A percentile compares a stretch with the other conserved stretches of the same genome.
Evolutionary conservation across 2,888 invertebrate species (phyloP).

Genomic region (Tyria jacobaeae): DNA sequence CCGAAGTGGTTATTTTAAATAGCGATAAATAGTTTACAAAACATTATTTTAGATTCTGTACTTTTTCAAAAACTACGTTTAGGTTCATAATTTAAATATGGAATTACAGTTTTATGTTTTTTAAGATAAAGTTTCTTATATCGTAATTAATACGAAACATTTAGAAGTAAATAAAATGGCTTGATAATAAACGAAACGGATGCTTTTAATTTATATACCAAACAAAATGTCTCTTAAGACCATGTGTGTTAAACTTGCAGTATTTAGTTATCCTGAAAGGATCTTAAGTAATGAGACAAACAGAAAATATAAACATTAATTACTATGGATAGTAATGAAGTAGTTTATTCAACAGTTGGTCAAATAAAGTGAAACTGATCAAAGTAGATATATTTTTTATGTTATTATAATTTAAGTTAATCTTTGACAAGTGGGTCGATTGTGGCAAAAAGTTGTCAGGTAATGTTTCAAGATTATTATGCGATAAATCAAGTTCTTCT

Average conservation of each 20-base stretch:
- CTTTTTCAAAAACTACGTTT: too few relatives aligned
- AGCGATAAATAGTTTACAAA: too few relatives aligned
- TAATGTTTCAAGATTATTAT: slow-evolving; percentile 27
- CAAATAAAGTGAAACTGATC: background rate
- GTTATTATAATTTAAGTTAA: slow-evolving; percentile 32
- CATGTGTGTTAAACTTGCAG: too few relatives aligned
- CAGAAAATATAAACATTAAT: too few relatives aligned
- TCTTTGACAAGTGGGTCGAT: background rate
- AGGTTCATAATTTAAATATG: too few relatives aligned
- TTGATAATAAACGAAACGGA: background rate
- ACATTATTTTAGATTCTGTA: too few relatives aligned
- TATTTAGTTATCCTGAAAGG: too few relatives aligned
- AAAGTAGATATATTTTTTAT: slow-evolving; percentile 13
- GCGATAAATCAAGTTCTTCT: slow-evolving; percentile 26
- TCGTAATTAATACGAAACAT: background rate
- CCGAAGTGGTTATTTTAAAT: too few relatives aligned
- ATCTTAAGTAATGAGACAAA: background rate
- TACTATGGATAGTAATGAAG: too few relatives aligned
- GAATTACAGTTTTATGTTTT: too few relatives aligned
- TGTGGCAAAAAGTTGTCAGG: slow-evolving; percentile 9
- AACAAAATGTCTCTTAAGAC: too few relatives aligned
- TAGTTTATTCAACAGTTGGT: background rate
- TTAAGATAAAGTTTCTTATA: too few relatives aligned
- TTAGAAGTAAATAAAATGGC: background rate
- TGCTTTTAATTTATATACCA: background rate